A percentile compares a stretch with the other conserved stretches of the same genome.
Evolutionary conservation across 37 sponge, comb jelly and placozoan species (phyloP).

Genomic region (Crambe crambe): DNA sequence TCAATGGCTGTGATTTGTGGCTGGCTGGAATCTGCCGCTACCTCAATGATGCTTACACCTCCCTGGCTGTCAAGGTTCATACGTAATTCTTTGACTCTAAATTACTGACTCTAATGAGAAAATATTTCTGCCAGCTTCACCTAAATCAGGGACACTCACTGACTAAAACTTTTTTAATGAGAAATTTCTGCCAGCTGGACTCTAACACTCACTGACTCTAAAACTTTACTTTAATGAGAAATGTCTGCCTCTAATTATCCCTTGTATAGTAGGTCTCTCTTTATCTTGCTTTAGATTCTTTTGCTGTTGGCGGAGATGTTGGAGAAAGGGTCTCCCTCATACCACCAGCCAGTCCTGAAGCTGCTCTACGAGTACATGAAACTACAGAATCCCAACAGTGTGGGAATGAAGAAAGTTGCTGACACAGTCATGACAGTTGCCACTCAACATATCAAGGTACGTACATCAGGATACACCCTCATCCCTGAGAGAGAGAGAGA

Average conservation of each 20-base stretch:
- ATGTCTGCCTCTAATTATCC: background rate
- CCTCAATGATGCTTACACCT: conserved; percentile 62
- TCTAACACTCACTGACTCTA: background rate
- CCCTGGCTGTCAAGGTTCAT: conserved; percentile 39
- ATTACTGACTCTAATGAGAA: too few relatives aligned
- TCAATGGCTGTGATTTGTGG: conserved; percentile 62
- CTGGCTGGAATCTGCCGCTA: conserved; percentile 65
- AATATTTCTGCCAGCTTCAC: too few relatives aligned
- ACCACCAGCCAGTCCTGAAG: conserved; percentile 63
- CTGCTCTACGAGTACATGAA: conserved; percentile 54
- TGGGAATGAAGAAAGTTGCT: conserved; percentile 28
- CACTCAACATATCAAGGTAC: conserved; percentile 61
- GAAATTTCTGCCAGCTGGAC: background rate
- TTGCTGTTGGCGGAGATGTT: conserved; percentile 53
- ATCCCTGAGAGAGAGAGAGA: too few relatives aligned
- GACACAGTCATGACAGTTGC: conserved; percentile 38
- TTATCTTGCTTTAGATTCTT: conserved; percentile 5
- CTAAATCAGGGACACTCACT: too few relatives aligned
- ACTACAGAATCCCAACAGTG: conserved; percentile 37
- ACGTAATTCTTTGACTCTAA: background rate
- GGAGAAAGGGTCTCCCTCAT: conserved; percentile 53
- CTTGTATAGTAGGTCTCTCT: too few relatives aligned
- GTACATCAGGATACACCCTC: too few relatives aligned
- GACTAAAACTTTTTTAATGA: too few relatives aligned
- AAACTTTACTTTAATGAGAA: background rate